These are phyloP conservation scores for Dryobates pubescens DNA, from an alignment of 2,797 vertebrate species.

Conservation along the genomic window DNA sequence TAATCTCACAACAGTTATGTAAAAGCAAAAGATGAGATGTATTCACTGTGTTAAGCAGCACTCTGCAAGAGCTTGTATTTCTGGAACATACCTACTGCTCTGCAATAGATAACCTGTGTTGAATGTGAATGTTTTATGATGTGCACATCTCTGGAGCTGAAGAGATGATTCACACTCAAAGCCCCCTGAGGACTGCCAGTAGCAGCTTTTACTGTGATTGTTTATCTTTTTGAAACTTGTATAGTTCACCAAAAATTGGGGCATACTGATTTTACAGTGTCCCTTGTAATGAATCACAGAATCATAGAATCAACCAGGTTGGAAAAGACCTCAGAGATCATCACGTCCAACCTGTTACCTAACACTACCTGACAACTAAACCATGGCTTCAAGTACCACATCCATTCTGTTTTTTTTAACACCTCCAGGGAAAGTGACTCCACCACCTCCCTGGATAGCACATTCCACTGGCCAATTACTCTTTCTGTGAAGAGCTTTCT, in stretches of 20 bases:
- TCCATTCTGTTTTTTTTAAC: too few relatives aligned
- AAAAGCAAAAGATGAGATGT: not conserved
- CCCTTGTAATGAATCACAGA: not conserved
- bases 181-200: not conserved
- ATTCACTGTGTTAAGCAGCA: not conserved
- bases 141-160: not conserved
- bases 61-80: not conserved
- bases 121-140: not conserved
- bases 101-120: not conserved
- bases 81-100: not conserved
- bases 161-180: not conserved
- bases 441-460: too few relatives aligned
- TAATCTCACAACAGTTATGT: constrained; percentile 8
- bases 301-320: not conserved
- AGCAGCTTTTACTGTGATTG: not conserved
- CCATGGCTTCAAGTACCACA: too few relatives aligned
- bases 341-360: too few relatives aligned
- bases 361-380: too few relatives aligned
- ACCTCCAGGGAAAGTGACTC: too few relatives aligned
- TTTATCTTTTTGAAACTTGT: not conserved
- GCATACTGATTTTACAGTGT: not conserved
- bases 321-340: too few relatives aligned
- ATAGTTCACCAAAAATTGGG: not conserved
- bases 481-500: too few relatives aligned
- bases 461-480: too few relatives aligned